Conservation (phyloP, 2,113 vertebrate genomes). For the Actinemys pallida region DNA sequence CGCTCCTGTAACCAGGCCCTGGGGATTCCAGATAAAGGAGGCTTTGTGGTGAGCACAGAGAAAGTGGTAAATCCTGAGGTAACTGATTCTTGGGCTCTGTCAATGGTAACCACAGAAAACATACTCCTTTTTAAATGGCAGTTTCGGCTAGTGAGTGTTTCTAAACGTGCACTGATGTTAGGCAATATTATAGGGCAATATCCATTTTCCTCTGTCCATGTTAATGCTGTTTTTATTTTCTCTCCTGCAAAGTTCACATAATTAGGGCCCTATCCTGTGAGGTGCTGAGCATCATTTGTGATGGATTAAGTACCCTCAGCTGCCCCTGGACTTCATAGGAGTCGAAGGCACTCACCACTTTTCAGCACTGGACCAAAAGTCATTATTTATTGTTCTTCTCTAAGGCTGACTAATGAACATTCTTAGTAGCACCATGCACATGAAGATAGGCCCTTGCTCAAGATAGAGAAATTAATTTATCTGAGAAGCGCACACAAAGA, state of each 20-base stretch:
- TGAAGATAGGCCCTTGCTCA: neutral
- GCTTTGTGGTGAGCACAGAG: neutral
- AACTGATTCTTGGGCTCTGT: neutral
- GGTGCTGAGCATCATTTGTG: neutral
- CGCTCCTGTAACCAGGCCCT: neutral
- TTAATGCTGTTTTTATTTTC: neutral
- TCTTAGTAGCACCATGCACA: neutral
- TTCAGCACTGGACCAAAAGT: neutral
- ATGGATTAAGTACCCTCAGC: neutral
- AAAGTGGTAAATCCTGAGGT: neutral
- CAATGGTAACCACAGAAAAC: neutral
- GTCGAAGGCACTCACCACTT: neutral
- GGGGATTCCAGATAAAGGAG: neutral
- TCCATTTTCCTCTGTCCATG: neutral
- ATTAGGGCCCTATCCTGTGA: fast-evolving
- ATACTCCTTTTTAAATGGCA: neutral
- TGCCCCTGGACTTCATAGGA: neutral
- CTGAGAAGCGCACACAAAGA: neutral
- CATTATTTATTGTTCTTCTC: fast-evolving
- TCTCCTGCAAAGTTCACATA: neutral
- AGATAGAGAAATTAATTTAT: neutral
- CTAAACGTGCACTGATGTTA: neutral
- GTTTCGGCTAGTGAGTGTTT: neutral
- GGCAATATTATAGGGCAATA: neutral
- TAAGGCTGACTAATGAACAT: neutral